Conservation (phyloP, 2,888 invertebrate genomes). For the Philhelius pedissequus region DNA sequence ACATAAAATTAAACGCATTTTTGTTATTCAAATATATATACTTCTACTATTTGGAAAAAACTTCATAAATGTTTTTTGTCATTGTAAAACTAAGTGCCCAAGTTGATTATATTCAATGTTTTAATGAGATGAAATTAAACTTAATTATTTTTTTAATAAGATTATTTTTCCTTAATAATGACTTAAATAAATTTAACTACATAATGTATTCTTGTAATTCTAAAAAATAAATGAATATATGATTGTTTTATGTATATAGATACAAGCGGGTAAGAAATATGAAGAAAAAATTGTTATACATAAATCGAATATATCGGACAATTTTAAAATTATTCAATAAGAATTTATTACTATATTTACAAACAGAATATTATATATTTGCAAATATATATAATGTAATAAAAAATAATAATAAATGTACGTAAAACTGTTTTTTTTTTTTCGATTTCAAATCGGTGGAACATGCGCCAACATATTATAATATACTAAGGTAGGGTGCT, state of each 20-base stretch:
- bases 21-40: not conserved
- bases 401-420: too few species aligned
- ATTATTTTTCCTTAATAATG: constrained; percentile 4
- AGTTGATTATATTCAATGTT: not conserved
- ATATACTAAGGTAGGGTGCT: too few species aligned
- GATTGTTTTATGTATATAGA: not conserved
- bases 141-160: constrained; percentile 2
- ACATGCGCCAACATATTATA: too few species aligned
- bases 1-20: not conserved
- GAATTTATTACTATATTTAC: not conserved
- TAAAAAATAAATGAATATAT: not conserved
- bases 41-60: not conserved
- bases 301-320: not conserved
- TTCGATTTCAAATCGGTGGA: too few species aligned
- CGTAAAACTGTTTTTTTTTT: too few species aligned
- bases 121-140: not conserved
- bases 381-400: not conserved
- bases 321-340: not conserved
- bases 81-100: not conserved
- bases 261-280: not conserved
- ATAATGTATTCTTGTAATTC: not conserved
- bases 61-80: not conserved
- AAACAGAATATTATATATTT: not conserved
- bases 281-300: not conserved
- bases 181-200: constrained; percentile 21